Conservation (phyloP, 2,797 vertebrate species). For the Pseudochirops cupreus region DNA sequence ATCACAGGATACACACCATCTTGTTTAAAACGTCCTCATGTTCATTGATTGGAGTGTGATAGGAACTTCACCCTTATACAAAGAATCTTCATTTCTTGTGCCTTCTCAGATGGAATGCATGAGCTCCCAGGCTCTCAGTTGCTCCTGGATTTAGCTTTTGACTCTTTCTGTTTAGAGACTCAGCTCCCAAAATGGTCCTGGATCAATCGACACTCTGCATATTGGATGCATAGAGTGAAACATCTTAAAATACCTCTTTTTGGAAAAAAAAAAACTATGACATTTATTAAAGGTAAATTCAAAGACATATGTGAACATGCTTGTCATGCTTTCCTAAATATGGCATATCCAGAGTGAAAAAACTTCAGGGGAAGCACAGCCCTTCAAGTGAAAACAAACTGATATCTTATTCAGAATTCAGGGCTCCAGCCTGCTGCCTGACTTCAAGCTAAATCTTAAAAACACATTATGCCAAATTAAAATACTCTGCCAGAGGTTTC, state of each 20-base stretch:
- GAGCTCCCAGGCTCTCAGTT: constrained; percentile 68
- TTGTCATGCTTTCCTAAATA: constrained; percentile 17
- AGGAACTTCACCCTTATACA: neutral
- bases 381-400: constrained; percentile 43
- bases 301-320: constrained; percentile 9
- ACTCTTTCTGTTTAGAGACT: constrained; percentile 62
- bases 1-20: neutral
- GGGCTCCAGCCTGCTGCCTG: constrained; percentile 8
- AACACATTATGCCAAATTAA: constrained; percentile 23
- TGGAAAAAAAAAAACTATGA: constrained; percentile 69
- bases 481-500: neutral
- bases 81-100: neutral
- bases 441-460: constrained; percentile 62
- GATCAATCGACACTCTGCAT: constrained; percentile 62
- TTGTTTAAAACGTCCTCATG: neutral
- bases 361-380: constrained; percentile 25
- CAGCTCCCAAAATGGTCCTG: constrained; percentile 57
- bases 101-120: neutral
- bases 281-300: constrained; percentile 62
- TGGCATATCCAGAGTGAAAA: constrained; percentile 54
- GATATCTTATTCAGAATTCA: constrained; percentile 53
- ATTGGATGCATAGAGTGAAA: constrained; percentile 52
- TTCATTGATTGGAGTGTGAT: neutral
- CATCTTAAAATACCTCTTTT: constrained; percentile 36
- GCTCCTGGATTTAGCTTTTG: constrained; percentile 71